These are phyloP conservation scores for Pheucticus melanocephalus DNA, from an alignment of 2,113 vertebrate species.

Conservation along the genomic window DNA sequence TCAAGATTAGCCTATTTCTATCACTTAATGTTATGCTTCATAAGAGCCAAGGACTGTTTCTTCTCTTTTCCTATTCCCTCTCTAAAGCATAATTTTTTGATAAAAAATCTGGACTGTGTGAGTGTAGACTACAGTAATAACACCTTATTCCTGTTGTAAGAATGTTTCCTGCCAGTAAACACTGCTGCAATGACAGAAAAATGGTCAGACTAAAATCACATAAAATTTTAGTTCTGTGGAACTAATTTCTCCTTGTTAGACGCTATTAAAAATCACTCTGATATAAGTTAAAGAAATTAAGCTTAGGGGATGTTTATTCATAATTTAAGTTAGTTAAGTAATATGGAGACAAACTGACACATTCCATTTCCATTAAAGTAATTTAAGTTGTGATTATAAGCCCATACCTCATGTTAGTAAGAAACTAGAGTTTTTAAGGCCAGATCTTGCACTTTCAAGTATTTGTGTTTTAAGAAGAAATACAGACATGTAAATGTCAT, in stretches of 20 bases:
- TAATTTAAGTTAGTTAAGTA: slow-evolving; percentile 20
- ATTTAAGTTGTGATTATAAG: slow-evolving; percentile 21
- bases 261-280: slow-evolving; percentile 4
- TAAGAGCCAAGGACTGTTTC: neutral
- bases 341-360: neutral
- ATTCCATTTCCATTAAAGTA: neutral
- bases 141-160: neutral
- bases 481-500: neutral
- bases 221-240: neutral
- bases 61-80: neutral
- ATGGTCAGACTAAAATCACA: neutral
- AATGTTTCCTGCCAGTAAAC: neutral
- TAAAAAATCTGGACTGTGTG: neutral
- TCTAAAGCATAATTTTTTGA: neutral
- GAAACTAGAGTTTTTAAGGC: neutral
- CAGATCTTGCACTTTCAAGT: neutral
- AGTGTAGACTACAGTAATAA: neutral
- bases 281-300: slow-evolving; percentile 16
- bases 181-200: neutral
- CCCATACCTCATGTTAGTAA: neutral
- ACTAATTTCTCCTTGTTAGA: neutral
- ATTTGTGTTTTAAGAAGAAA: neutral
- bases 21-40: neutral
- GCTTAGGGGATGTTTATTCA: slow-evolving; percentile 15
- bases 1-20: neutral